Evolutionary conservation across 2,888 invertebrate species (phyloP).

Genomic region (Ornithoptera priamus): DNA sequence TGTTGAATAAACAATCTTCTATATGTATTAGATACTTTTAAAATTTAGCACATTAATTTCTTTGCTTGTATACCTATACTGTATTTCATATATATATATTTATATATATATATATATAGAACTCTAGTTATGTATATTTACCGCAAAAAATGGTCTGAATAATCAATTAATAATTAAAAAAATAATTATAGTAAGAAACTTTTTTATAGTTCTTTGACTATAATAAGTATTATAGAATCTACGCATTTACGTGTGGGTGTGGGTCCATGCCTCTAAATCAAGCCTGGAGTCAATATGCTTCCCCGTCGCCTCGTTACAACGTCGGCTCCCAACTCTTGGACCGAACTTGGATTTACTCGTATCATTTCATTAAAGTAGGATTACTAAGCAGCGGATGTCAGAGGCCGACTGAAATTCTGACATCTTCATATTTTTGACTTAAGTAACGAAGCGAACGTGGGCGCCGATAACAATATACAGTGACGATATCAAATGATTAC

Average conservation of each 20-base stretch:
- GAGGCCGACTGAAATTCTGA: slow-evolving; percentile 14
- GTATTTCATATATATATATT: too few relatives aligned
- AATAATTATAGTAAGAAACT: not conserved
- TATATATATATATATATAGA: too few relatives aligned
- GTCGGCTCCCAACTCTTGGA: slow-evolving; percentile 24
- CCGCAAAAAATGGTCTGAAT: too few relatives aligned
- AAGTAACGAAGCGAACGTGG: slow-evolving; percentile 13
- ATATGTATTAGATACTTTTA: too few relatives aligned
- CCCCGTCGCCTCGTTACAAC: slow-evolving; percentile 26
- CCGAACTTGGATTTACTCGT: slow-evolving; percentile 18
- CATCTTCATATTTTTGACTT: slow-evolving; percentile 19
- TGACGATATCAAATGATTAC: slow-evolving; percentile 4
- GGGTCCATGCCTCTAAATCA: slow-evolving; percentile 38
- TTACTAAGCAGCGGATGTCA: slow-evolving; percentile 21
- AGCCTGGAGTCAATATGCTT: slow-evolving; percentile 26
- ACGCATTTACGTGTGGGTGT: slow-evolving; percentile 33
- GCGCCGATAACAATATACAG: slow-evolving; percentile 15
- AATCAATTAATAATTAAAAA: too few relatives aligned
- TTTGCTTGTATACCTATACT: too few relatives aligned
- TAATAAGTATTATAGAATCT: slow-evolving; percentile 14
- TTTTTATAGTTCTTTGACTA: slow-evolving; percentile 15
- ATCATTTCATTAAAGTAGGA: slow-evolving; percentile 28
- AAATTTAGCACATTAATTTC: too few relatives aligned
- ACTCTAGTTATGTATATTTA: too few relatives aligned
- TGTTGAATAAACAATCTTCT: too few relatives aligned